Conservation (phyloP, 2,113 vertebrate species). For the Alouatta palliata region DNA sequence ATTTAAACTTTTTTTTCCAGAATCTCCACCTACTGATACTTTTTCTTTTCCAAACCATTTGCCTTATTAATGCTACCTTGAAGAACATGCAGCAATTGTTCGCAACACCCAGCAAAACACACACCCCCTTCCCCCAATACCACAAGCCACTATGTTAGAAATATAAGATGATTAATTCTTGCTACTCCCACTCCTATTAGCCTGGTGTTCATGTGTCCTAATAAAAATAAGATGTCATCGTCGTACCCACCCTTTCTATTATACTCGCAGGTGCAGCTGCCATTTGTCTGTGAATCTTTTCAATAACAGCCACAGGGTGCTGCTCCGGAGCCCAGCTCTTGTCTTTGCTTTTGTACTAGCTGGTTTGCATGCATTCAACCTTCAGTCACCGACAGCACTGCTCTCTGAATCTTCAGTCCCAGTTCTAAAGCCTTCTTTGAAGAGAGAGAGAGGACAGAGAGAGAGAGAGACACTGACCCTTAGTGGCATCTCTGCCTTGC, state of each 20-base stretch:
- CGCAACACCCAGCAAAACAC: not conserved
- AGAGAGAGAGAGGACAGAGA: not conserved
- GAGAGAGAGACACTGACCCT: not conserved
- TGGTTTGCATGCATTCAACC: too few species aligned
- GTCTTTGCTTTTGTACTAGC: not conserved
- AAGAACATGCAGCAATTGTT: not conserved
- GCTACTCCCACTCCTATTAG: not conserved
- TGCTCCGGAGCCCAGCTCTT: not conserved
- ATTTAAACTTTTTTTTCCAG: conserved; percentile 37
- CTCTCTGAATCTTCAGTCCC: not conserved
- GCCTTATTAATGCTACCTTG: conserved; percentile 41
- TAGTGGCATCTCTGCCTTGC: not conserved
- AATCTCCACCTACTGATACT: not conserved
- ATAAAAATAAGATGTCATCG: not conserved
- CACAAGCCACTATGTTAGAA: not conserved
- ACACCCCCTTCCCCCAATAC: not conserved
- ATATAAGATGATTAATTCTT: not conserved
- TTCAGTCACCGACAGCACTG: not conserved
- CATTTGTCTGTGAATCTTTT: not conserved
- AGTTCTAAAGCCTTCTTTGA: not conserved
- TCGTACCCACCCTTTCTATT: not conserved
- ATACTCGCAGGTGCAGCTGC: not conserved
- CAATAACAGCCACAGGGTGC: not conserved
- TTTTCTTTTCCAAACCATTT: conserved; percentile 47
- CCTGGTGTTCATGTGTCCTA: not conserved